Base-by-base conservation (phyloP, 2,888 invertebrate genomes). In the Smittia aterrima region DNA sequence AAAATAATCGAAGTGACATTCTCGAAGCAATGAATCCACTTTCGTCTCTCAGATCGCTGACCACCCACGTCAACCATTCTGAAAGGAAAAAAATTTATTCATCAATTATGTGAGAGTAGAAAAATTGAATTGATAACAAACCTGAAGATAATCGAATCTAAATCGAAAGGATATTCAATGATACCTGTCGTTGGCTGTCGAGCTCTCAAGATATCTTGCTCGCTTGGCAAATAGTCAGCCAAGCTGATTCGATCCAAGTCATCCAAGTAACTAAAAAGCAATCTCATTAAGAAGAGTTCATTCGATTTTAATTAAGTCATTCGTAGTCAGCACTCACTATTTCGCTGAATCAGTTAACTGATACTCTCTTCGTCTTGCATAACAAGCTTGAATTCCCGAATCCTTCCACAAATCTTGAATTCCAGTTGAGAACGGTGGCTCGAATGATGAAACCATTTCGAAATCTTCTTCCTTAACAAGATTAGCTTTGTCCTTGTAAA, bases 271-370 rank as follows among this genome's bases (percentile, higher is more conserved):
- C 64, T 64, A 22, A 6, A 7, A 22, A 47, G 53, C 3, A 47
- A 47, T 11, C 47, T 6, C 38, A 38, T 38, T 38, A 11, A 38
- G 6, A 38, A 38, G 38, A 7, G 38, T 38, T 38, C 11, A 11
- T 4, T 38, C 11, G 38, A 11, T 38, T 4, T 58, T 7, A 47
- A 58, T 18, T 7, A 22, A 58, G 13, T n/a, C 47, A 47, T 47
- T 47, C 6, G 6, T 38, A 38, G 38, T 38, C 38, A 38, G 6
- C 4, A 22, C 20, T 64, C 86, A 96, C 96, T 97, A 97, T 93
- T 96, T 97, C 84, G 96, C 96, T 79, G 96, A 96, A 85, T 97
- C 96, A 79, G 96, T 97, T 80, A 97, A 90, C 85, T 97, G 97
- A 85, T 96, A 97, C 84, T 97, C 96, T 84, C 96, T 89, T 85